phyloP scores from a whole-genome alignment of 2,888 invertebrate species.

The Oscheius sp. region DNA sequence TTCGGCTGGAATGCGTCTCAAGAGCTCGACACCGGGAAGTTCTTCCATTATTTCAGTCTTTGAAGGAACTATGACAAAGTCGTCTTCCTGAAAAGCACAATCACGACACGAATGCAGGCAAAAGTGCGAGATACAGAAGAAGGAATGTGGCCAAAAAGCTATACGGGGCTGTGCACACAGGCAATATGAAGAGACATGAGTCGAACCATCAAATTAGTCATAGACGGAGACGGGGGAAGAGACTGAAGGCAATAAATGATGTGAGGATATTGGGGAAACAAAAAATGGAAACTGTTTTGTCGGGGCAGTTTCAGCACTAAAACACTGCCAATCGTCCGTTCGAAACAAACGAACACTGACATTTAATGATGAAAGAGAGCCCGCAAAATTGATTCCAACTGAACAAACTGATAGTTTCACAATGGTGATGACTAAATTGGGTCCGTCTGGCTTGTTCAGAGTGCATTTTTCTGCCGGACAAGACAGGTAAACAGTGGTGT shows the following conservation, averaged over 20 bases:
- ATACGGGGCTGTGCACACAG: slow-evolving; percentile 29
- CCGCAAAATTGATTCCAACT: slow-evolving; percentile 9
- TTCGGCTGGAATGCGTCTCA: slow-evolving; percentile 16
- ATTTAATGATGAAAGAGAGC: not conserved
- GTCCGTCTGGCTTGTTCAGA: not conserved
- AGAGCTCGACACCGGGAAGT: slow-evolving; percentile 2
- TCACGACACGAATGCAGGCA: slow-evolving; percentile 25
- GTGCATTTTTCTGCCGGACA: slow-evolving; percentile 11
- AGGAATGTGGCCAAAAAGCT: slow-evolving; percentile 31
- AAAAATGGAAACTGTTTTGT: not conserved
- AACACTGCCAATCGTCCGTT: not conserved
- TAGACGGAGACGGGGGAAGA: not conserved
- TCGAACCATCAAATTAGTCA: slow-evolving; percentile 21
- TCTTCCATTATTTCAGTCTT: slow-evolving; percentile 9
- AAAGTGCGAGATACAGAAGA: not conserved
- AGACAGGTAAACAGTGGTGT: not conserved
- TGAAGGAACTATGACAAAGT: slow-evolving; percentile 19
- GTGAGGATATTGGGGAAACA: not conserved
- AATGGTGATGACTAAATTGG: slow-evolving; percentile 27
- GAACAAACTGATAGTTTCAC: slow-evolving; percentile 26
- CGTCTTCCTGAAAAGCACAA: slow-evolving; percentile 32
- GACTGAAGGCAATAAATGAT: not conserved
- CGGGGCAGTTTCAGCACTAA: not conserved
- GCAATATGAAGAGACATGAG: slow-evolving; percentile 7
- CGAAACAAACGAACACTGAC: not conserved